Conservation (phyloP, 2,888 invertebrate species). For the Lathronympha strigana region DNA sequence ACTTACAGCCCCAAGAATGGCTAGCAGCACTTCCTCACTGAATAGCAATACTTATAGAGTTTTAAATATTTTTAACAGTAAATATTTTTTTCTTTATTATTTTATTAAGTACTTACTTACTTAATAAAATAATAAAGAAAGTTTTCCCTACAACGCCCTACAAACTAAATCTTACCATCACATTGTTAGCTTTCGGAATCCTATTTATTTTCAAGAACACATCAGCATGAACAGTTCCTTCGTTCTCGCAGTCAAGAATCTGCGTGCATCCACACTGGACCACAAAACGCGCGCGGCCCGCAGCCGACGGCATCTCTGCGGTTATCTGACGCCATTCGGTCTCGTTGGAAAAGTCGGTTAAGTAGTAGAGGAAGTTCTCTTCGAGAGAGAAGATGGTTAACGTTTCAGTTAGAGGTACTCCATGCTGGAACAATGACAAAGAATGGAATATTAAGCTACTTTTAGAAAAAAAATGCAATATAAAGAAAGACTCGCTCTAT, state of each 20-base stretch:
- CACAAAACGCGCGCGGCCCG: conserved; percentile 62
- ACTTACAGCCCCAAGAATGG: too few relatives aligned
- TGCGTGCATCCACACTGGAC: conserved; percentile 59
- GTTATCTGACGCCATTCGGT: conserved; percentile 57
- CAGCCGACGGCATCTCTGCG: conserved; percentile 49
- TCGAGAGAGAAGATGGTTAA: conserved; percentile 62
- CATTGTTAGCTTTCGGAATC: conserved; percentile 49
- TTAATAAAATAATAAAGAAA: conserved; percentile 18
- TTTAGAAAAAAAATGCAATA: too few relatives aligned
- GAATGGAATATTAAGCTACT: not conserved
- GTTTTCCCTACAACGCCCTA: not conserved
- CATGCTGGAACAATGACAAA: conserved; percentile 54
- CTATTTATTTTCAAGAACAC: conserved; percentile 55
- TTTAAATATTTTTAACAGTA: too few relatives aligned
- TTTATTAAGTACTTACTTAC: too few relatives aligned
- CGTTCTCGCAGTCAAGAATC: conserved; percentile 54
- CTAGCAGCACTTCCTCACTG: too few relatives aligned
- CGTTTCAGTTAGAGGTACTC: conserved; percentile 55
- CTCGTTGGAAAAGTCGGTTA: conserved; percentile 64
- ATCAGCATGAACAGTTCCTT: conserved; percentile 59
- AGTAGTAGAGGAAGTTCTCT: conserved; percentile 65
- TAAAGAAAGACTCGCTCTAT: too few relatives aligned
- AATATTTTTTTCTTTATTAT: too few relatives aligned
- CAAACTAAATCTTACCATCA: conserved; percentile 50
- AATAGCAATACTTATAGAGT: too few relatives aligned